Evolutionary conservation across 2,113 vertebrate genomes (phyloP).

Genomic region (Otus sunia): DNA sequence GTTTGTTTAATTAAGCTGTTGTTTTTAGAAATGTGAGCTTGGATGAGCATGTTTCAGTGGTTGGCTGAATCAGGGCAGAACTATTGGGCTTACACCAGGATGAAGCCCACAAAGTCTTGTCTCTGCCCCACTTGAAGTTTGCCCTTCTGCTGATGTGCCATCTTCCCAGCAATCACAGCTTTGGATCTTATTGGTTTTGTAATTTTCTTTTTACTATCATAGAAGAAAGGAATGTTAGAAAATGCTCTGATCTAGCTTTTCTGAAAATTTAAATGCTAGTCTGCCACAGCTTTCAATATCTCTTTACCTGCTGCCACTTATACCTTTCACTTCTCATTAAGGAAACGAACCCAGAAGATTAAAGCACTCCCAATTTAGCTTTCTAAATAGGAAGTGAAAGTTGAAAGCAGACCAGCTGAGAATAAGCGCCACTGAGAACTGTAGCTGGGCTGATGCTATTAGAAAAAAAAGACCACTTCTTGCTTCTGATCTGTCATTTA

Average conservation of each 20-base stretch:
- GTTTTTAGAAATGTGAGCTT: neutral
- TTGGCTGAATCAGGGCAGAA: neutral
- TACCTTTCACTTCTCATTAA: constrained; percentile 65
- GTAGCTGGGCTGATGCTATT: constrained; percentile 53
- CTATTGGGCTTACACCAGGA: neutral
- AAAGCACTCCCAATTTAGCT: constrained; percentile 55
- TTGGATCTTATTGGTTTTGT: neutral
- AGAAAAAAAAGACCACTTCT: constrained; percentile 37
- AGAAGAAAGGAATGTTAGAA: neutral
- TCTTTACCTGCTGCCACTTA: constrained; percentile 52
- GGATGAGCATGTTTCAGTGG: accelerated
- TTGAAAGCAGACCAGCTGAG: constrained; percentile 70
- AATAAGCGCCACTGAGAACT: constrained; percentile 51
- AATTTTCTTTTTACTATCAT: neutral
- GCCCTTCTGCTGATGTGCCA: neutral
- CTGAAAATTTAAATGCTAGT: constrained; percentile 5
- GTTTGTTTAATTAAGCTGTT: neutral
- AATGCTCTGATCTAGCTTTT: constrained; percentile 20
- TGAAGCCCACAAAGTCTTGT: neutral
- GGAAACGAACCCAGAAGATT: constrained; percentile 46
- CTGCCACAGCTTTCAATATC: constrained; percentile 8
- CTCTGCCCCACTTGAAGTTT: neutral
- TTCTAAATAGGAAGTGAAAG: constrained; percentile 60
- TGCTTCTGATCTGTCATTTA: constrained; percentile 52
- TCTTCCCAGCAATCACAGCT: neutral